These are phyloP conservation scores for Polydrusus cervinus DNA, from an alignment of 2,888 invertebrate species.

Conservation along the genomic window DNA sequence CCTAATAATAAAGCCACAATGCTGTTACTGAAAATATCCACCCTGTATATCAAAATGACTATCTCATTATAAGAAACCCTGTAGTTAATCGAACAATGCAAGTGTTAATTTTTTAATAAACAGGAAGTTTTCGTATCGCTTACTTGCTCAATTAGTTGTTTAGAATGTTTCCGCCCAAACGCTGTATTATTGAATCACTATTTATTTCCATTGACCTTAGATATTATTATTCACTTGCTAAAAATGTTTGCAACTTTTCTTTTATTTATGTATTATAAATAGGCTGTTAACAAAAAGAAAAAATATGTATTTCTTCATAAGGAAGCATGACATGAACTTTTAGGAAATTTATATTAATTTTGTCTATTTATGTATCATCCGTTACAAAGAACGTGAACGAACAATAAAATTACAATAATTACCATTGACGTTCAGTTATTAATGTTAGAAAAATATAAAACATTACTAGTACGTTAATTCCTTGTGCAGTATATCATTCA, in stretches of 20 bases:
- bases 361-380: conserved; percentile 43
- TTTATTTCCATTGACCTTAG: conserved; percentile 33
- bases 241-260: conserved; percentile 13
- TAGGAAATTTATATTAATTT: conserved; percentile 26
- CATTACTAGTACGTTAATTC: neutral
- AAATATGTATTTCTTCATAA: conserved; percentile 13
- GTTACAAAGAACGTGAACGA: conserved; percentile 26
- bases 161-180: conserved; percentile 30
- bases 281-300: conserved; percentile 8
- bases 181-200: conserved; percentile 30
- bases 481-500: too few species aligned
- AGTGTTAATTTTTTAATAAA: conserved; percentile 29
- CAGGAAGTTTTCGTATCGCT: conserved; percentile 38
- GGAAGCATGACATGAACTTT: conserved; percentile 32
- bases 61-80: too few species aligned
- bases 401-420: conserved; percentile 20
- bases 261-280: conserved; percentile 17
- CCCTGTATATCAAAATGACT: too few species aligned
- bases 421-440: neutral
- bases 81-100: conserved; percentile 16
- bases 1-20: too few species aligned
- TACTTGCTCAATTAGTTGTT: conserved; percentile 31
- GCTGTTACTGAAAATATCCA: too few species aligned
- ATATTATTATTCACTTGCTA: conserved; percentile 35
- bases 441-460: neutral